Conservation (phyloP, 2,113 vertebrate species). For the Malurus cyaneus region DNA sequence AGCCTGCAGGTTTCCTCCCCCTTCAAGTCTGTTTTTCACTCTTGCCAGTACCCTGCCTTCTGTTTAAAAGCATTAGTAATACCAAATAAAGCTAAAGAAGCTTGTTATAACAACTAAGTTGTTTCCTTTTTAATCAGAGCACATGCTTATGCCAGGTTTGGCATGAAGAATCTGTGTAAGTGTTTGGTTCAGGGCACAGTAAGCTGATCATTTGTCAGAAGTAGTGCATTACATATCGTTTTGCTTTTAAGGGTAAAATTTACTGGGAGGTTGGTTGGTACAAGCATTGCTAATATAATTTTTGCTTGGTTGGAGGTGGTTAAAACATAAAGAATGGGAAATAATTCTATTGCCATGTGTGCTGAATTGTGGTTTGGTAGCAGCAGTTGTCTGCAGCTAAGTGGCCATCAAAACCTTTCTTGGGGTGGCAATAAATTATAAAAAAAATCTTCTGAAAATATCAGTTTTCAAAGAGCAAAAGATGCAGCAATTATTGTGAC, state of each 20-base stretch:
- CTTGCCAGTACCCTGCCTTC: constrained; percentile 67
- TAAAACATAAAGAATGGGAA: constrained; percentile 53
- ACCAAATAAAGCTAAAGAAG: constrained; percentile 72
- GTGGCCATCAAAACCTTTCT: constrained; percentile 41
- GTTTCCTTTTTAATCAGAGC: constrained; percentile 75
- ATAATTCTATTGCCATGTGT: constrained; percentile 60
- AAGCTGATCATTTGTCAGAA: constrained; percentile 71
- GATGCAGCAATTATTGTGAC: constrained; percentile 32
- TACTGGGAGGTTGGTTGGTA: constrained; percentile 63
- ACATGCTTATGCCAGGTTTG: constrained; percentile 68
- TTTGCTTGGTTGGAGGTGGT: constrained; percentile 64
- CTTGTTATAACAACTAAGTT: constrained; percentile 72
- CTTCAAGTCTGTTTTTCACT: constrained; percentile 59
- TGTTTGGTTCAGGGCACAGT: constrained; percentile 54
- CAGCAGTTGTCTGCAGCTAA: constrained; percentile 46
- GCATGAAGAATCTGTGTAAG: constrained; percentile 67
- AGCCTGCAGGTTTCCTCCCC: constrained; percentile 53
- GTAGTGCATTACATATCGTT: constrained; percentile 46
- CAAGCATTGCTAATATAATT: constrained; percentile 58
- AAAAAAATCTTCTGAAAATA: constrained; percentile 38
- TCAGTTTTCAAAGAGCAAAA: constrained; percentile 61
- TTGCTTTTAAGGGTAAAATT: constrained; percentile 60
- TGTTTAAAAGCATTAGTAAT: constrained; percentile 70
- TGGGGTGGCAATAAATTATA: constrained; percentile 21
- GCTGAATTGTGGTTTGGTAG: constrained; percentile 41